Conservation (phyloP, 2,888 invertebrate species). For the Anthophora plumipes region DNA sequence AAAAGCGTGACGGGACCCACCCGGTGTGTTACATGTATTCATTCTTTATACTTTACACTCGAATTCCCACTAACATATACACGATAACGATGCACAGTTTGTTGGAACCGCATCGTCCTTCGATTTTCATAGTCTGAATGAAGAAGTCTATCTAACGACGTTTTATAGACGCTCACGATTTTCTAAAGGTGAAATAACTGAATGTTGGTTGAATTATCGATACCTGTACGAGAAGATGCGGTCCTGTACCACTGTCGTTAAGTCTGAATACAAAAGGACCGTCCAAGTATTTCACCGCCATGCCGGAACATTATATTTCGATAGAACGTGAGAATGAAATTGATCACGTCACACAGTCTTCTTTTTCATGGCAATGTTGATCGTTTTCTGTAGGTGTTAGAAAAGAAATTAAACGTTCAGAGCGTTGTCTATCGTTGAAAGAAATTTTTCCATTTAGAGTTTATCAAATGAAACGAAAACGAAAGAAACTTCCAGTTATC, state of each 20-base stretch:
- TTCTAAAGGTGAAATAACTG: too few relatives aligned
- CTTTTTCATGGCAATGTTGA: background rate
- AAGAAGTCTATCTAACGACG: too few relatives aligned
- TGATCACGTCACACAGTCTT: background rate
- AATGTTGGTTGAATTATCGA: conserved; percentile 45
- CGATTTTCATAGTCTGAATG: conserved; percentile 7
- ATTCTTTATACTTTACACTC: conserved; percentile 5
- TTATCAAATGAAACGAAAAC: too few relatives aligned
- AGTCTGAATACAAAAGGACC: conserved; percentile 91
- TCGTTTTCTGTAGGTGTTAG: background rate
- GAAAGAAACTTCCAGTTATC: too few relatives aligned
- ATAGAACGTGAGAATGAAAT: background rate
- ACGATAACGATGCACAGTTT: background rate
- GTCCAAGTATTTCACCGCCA: conserved; percentile 83
- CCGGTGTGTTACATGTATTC: conserved; percentile 12
- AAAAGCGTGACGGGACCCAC: conserved; percentile 60
- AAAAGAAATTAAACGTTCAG: too few relatives aligned
- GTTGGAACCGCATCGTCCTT: background rate
- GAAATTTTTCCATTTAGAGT: too few relatives aligned
- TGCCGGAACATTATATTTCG: conserved; percentile 63
- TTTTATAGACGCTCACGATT: background rate
- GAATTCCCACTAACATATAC: background rate
- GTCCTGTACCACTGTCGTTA: conserved; percentile 91
- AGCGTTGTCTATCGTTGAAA: too few relatives aligned
- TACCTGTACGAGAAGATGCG: conserved; percentile 91